phyloP scores from a whole-genome alignment of 2,797 vertebrate species.

The Sarcophilus harrisii region DNA sequence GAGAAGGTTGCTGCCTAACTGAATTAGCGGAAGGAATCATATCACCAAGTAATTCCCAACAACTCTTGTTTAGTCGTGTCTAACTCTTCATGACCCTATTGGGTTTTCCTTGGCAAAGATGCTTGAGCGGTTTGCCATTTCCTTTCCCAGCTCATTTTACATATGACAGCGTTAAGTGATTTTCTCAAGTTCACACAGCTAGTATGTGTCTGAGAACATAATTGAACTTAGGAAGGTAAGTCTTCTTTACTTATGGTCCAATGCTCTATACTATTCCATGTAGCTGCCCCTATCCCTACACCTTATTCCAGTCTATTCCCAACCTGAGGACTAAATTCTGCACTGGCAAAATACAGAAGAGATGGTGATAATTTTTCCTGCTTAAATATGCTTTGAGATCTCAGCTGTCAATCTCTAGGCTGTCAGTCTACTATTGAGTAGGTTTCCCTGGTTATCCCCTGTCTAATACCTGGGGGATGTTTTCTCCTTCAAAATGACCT shows the following conservation, averaged over 20 bases:
- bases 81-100: too few relatives aligned
- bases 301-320: background rate
- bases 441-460: background rate
- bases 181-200: background rate
- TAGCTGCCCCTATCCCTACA: background rate
- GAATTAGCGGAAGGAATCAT: background rate
- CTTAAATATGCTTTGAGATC: background rate
- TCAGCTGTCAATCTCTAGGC: background rate
- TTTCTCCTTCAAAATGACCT: background rate
- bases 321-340: background rate
- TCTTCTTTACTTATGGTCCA: background rate
- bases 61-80: background rate
- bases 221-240: background rate
- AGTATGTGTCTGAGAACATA: background rate
- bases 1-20: background rate
- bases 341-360: background rate
- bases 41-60: background rate
- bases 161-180: background rate
- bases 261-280: background rate
- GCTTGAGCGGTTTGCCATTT: background rate
- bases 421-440: background rate
- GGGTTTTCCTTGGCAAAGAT: too few relatives aligned
- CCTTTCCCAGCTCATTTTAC: background rate
- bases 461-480: background rate
- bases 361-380: background rate